These are phyloP conservation scores for Planiliza haematocheilus DNA, from an alignment of 2,113 vertebrate species.

Conservation along the genomic window DNA sequence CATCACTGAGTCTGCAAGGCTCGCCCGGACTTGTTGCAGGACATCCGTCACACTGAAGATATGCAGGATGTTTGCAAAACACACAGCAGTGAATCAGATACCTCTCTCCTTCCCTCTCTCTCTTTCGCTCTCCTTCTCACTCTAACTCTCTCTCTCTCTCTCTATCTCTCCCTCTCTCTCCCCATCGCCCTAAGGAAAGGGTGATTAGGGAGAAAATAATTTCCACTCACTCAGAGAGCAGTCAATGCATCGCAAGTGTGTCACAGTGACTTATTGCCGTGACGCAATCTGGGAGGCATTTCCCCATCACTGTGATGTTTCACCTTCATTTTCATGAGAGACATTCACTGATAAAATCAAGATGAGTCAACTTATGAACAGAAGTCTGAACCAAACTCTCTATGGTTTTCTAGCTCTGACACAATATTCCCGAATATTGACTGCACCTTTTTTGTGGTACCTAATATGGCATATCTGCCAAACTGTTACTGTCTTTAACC, in stretches of 20 bases:
- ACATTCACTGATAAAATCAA: too few relatives aligned
- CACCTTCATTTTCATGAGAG: not conserved
- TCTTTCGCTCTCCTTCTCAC: not conserved
- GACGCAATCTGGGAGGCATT: not conserved
- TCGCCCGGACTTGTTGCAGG: slow-evolving; percentile 40
- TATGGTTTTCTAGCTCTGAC: too few relatives aligned
- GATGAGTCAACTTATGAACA: too few relatives aligned
- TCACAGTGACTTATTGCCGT: slow-evolving; percentile 14
- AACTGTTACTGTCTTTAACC: too few relatives aligned
- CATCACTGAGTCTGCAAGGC: slow-evolving; percentile 21
- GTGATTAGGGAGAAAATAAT: not conserved
- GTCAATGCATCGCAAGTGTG: slow-evolving; percentile 5
- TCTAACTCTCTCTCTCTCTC: not conserved
- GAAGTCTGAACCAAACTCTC: too few relatives aligned
- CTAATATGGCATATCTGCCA: too few relatives aligned
- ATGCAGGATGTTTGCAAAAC: slow-evolving; percentile 48
- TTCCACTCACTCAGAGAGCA: not conserved
- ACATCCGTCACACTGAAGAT: slow-evolving; percentile 39
- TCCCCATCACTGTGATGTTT: not conserved
- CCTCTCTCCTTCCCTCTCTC: not conserved
- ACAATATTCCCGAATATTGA: too few relatives aligned
- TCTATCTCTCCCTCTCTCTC: not conserved
- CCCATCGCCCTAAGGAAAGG: not conserved
- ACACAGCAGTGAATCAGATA: not conserved
- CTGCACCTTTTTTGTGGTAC: too few relatives aligned